Evolutionary conservation across 1,140 invertebrate genomes (phyloP).

Genomic region (Eulimnadia texana): DNA sequence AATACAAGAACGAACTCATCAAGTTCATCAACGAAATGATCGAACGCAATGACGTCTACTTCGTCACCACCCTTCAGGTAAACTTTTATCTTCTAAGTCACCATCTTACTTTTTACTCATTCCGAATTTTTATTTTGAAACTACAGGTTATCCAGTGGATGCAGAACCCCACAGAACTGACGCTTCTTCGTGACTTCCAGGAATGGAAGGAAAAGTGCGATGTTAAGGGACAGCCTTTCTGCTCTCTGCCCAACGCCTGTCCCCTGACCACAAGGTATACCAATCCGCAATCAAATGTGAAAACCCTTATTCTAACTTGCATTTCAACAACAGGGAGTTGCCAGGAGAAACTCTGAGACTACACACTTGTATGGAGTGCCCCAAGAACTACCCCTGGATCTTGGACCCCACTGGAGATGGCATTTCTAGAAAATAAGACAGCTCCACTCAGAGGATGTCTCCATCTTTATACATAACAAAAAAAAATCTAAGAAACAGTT

Average conservation of each 20-base stretch:
- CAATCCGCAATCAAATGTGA: background rate
- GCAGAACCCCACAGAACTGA: constrained; percentile 83
- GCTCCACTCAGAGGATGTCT: too few relatives aligned
- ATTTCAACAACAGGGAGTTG: constrained; percentile 39
- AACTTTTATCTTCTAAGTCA: background rate
- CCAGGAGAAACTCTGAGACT: constrained; percentile 80
- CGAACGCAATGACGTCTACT: constrained; percentile 75
- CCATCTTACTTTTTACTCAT: background rate
- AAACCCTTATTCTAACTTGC: background rate
- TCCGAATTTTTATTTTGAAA: constrained; percentile 16
- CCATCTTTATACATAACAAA: background rate
- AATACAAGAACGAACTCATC: constrained; percentile 79
- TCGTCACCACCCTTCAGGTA: constrained; percentile 77
- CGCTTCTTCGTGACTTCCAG: constrained; percentile 71
- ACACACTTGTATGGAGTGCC: constrained; percentile 90
- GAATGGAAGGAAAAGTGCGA: constrained; percentile 94
- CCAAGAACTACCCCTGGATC: constrained; percentile 90
- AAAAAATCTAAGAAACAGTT: too few relatives aligned
- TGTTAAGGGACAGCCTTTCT: constrained; percentile 82
- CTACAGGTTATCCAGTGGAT: constrained; percentile 85
- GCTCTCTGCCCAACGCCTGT: constrained; percentile 78
- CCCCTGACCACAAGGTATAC: constrained; percentile 56
- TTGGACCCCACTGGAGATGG: constrained; percentile 87
- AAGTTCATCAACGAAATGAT: constrained; percentile 89
- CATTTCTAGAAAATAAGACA: constrained; percentile 50